These are phyloP conservation scores for Cantharis rustica DNA, from an alignment of 2,888 invertebrate species.

Conservation along the genomic window DNA sequence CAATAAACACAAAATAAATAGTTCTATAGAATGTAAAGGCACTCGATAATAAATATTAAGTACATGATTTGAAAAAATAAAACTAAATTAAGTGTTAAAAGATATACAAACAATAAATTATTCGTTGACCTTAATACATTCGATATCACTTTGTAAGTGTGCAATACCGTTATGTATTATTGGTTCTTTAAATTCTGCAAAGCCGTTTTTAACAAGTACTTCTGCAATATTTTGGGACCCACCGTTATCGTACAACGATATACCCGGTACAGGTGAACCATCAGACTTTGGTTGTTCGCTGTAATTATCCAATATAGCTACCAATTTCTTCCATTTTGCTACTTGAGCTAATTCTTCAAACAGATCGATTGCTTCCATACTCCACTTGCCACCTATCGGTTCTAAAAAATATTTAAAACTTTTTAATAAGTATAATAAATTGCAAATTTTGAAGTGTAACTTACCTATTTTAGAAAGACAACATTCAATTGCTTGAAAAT, in stretches of 20 bases:
- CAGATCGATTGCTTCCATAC: constrained; percentile 64
- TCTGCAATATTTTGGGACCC: constrained; percentile 68
- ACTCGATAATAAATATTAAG: not conserved
- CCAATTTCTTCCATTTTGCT: constrained; percentile 80
- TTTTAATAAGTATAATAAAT: not conserved
- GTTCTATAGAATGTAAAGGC: not conserved
- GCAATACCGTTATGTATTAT: not conserved
- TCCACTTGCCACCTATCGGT: constrained; percentile 62
- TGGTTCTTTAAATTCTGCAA: constrained; percentile 57
- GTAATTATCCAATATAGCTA: constrained; percentile 76
- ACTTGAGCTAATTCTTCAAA: constrained; percentile 76
- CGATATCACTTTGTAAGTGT: not conserved
- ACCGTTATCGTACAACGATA: constrained; percentile 73
- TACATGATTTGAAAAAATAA: not conserved
- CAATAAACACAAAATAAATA: not conserved
- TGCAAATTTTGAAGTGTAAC: constrained; percentile 12
- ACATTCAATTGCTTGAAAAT: constrained; percentile 88
- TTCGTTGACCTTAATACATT: not conserved
- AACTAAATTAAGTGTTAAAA: not conserved
- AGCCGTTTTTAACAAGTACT: constrained; percentile 63
- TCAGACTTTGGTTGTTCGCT: constrained; percentile 62
- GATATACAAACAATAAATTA: not conserved
- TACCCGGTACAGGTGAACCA: constrained; percentile 75
- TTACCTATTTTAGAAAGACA: constrained; percentile 73
- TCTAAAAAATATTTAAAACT: constrained; percentile 38